phyloP scores from a whole-genome alignment of 2,113 vertebrate genomes.

The Dipodomys spectabilis region DNA sequence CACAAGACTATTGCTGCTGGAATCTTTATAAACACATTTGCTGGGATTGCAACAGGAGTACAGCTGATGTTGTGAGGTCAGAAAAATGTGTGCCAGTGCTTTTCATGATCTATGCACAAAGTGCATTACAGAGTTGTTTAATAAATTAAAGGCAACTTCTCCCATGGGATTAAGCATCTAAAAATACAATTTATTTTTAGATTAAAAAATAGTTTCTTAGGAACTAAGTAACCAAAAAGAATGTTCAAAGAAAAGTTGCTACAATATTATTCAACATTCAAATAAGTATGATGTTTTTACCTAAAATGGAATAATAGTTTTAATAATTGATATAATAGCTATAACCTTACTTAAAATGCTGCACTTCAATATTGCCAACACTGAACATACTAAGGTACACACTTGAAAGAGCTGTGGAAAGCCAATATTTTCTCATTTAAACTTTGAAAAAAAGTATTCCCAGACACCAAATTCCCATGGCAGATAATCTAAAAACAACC shows the following conservation, averaged over 20 bases:
- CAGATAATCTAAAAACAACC: slow-evolving; percentile 5
- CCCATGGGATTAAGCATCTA: slow-evolving; percentile 78
- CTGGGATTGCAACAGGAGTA: slow-evolving; percentile 85
- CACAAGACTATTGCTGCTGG: slow-evolving; percentile 88
- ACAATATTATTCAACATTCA: slow-evolving; percentile 53
- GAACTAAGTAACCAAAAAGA: slow-evolving; percentile 75
- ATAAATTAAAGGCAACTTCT: slow-evolving; percentile 82
- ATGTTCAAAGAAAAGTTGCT: slow-evolving; percentile 68
- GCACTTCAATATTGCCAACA: background rate
- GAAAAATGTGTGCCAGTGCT: slow-evolving; percentile 79
- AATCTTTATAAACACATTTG: slow-evolving; percentile 87
- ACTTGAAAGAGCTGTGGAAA: slow-evolving; percentile 4
- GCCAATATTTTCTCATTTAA: slow-evolving; percentile 2
- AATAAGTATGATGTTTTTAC: slow-evolving; percentile 50
- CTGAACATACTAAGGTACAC: background rate
- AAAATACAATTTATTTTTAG: slow-evolving; percentile 84
- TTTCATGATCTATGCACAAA: slow-evolving; percentile 60
- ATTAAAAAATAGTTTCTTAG: slow-evolving; percentile 77
- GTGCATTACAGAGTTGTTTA: slow-evolving; percentile 71
- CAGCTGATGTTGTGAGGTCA: slow-evolving; percentile 74
- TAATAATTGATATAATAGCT: slow-evolving; percentile 1
- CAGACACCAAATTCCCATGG: background rate
- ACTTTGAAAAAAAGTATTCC: background rate
- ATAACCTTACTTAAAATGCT: background rate
- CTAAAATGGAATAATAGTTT: background rate